Base-by-base conservation (phyloP, 2,888 invertebrate species). In the Dryocosmus kuriphilus region DNA sequence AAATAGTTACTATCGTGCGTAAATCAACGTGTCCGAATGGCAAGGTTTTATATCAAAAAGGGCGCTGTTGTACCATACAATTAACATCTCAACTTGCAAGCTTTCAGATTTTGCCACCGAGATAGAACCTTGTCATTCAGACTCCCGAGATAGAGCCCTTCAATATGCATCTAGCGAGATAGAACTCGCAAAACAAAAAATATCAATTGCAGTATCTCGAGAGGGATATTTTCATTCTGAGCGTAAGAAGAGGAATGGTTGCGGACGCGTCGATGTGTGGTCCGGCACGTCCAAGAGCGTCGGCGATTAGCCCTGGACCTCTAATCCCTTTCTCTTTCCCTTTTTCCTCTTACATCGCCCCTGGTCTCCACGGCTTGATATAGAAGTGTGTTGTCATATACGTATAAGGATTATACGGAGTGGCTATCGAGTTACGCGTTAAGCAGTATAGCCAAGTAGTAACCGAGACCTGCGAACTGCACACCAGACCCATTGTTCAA, bases 281-380 rank as follows among this genome's bases (percentile, higher is more conserved):
- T 81, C 81, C 80, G 79, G 76, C 80, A 79, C 79, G 80, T 81
- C 77, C 77, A 83, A 85, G 85, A 83, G 88, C 82, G 86, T 87
- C 88, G 88, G 86, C 89, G 90, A 90, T 90, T 90, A 90, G 91
- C 90, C 90, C 84, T 87, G 79, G 88, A 88, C 86, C 86, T 82
- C 83, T 82, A 79, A 83, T 80, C 79, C 79, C 82, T 77, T 78
- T 75, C 77, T 78, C 77, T 77, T 73, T 76, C 76, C 63, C 76
- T 46, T 65, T 73, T 57, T 55, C 27, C 75, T 73, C 55, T 46
- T 51, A 32, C 14, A 60, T 46, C 32, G 71, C 62, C 77, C 77
- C 46, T 71, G 55, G 83, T 83, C 84, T 81, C 83, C 76, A 80
- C 85, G 85, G 81, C 79, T 81, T 84, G 82, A 87, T 85, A 88